phyloP scores from a whole-genome alignment of 2,797 vertebrate genomes.

The Danio jaintianensis region DNA sequence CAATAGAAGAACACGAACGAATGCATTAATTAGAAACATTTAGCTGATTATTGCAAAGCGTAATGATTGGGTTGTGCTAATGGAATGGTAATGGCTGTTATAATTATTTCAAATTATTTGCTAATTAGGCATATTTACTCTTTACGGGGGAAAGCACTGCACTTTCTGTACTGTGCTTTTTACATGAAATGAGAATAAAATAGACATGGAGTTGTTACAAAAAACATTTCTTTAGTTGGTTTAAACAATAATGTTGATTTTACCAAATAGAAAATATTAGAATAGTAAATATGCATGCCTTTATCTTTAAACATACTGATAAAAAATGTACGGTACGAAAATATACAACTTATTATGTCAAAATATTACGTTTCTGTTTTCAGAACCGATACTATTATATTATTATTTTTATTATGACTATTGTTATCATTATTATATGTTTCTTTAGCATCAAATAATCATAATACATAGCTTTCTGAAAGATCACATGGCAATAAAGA shows the following conservation, averaged over 20 bases:
- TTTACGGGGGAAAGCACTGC: not conserved
- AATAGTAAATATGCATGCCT: not conserved
- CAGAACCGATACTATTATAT: too few species aligned
- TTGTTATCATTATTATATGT: not conserved
- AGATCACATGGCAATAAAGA: not conserved
- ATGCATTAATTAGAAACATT: conserved; percentile 26
- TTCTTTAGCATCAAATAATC: not conserved
- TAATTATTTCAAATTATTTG: conserved; percentile 29
- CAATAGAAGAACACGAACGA: conserved; percentile 10
- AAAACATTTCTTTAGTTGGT: not conserved
- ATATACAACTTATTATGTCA: too few species aligned
- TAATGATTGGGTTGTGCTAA: conserved; percentile 46
- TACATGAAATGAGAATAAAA: not conserved
- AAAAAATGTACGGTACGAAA: too few species aligned
- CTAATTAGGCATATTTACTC: conserved; percentile 38
- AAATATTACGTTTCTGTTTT: too few species aligned
- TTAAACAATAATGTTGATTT: not conserved
- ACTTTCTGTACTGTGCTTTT: not conserved
- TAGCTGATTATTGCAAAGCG: conserved; percentile 9
- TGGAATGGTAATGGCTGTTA: conserved; percentile 51
- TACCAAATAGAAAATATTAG: not conserved
- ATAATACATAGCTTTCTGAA: not conserved
- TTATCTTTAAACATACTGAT: not conserved
- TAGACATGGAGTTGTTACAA: not conserved
- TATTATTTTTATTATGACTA: too few species aligned